Conservation (phyloP, 2,888 invertebrate genomes). For the Drosophila merina region DNA sequence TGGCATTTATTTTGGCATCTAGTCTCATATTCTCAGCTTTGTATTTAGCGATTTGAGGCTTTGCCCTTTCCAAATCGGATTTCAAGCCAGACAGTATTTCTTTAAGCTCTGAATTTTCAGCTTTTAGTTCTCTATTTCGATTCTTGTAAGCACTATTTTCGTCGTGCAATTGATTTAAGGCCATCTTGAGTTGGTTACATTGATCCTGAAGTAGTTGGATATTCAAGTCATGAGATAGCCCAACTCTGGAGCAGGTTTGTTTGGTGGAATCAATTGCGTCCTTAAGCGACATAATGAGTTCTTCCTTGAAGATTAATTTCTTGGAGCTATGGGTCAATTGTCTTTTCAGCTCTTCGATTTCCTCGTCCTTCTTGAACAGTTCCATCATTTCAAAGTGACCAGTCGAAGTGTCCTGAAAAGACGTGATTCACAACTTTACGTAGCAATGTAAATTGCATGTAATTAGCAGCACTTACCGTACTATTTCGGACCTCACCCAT, state of each 20-base stretch:
- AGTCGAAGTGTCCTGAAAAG: background rate
- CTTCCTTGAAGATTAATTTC: background rate
- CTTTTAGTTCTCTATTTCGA: background rate
- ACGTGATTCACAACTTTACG: background rate
- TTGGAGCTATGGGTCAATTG: too few species aligned
- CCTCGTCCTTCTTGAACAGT: background rate
- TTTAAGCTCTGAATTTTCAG: too few species aligned
- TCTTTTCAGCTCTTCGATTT: background rate
- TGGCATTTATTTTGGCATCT: too few species aligned
- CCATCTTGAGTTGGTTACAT: background rate
- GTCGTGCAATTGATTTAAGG: background rate
- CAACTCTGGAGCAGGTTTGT: background rate
- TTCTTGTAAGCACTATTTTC: background rate
- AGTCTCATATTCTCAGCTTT: too few species aligned
- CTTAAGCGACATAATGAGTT: background rate
- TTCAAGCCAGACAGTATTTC: too few species aligned
- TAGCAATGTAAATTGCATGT: background rate
- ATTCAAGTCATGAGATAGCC: background rate
- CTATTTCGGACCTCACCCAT: background rate
- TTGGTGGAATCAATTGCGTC: background rate
- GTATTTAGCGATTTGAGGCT: too few species aligned
- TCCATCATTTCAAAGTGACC: too few species aligned
- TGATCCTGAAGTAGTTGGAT: background rate
- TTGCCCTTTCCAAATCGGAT: too few species aligned
- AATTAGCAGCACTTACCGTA: background rate